phyloP scores from a whole-genome alignment of 2,113 vertebrate species.

The Mionectes macconnelli region DNA sequence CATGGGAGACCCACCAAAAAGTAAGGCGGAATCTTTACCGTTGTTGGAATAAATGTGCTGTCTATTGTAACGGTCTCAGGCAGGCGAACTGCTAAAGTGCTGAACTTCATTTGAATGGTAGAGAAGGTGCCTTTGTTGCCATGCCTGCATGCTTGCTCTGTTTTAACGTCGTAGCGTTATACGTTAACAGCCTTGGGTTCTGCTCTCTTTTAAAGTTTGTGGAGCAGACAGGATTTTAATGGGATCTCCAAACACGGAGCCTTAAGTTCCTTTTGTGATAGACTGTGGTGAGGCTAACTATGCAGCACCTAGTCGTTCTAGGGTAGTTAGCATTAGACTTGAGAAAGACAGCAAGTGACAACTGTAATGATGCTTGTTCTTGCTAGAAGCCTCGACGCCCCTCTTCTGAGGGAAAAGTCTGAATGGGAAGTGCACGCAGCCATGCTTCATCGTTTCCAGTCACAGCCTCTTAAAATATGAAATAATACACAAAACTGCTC shows the following conservation, averaged over 20 bases:
- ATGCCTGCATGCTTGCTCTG: conserved; percentile 71
- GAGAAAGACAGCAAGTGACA: conserved; percentile 69
- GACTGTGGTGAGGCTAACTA: background rate
- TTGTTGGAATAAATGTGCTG: conserved; percentile 69
- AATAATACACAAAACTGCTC: conserved; percentile 17
- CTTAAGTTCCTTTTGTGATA: background rate
- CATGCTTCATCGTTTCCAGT: conserved; percentile 15
- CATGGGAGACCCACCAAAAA: conserved; percentile 99
- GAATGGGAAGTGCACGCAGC: conserved; percentile 23
- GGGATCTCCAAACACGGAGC: background rate
- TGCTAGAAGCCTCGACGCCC: background rate
- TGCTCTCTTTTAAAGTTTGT: conserved; percentile 12
- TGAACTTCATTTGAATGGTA: conserved; percentile 51
- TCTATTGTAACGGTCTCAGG: conserved; percentile 52
- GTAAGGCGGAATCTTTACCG: conserved; percentile 82
- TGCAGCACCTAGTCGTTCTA: background rate
- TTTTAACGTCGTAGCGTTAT: conserved; percentile 19
- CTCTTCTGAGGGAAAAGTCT: background rate
- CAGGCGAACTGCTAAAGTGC: conserved; percentile 37
- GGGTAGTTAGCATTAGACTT: conserved; percentile 54
- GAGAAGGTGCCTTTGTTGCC: conserved; percentile 64
- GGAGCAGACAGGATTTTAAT: background rate
- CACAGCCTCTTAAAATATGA: conserved; percentile 52
- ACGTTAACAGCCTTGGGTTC: background rate
- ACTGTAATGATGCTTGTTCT: conserved; percentile 60